A percentile compares a stretch with the other conserved stretches of the same genome.
Conservation (phyloP, 2,797 vertebrate species). For the Cygnus olor region DNA sequence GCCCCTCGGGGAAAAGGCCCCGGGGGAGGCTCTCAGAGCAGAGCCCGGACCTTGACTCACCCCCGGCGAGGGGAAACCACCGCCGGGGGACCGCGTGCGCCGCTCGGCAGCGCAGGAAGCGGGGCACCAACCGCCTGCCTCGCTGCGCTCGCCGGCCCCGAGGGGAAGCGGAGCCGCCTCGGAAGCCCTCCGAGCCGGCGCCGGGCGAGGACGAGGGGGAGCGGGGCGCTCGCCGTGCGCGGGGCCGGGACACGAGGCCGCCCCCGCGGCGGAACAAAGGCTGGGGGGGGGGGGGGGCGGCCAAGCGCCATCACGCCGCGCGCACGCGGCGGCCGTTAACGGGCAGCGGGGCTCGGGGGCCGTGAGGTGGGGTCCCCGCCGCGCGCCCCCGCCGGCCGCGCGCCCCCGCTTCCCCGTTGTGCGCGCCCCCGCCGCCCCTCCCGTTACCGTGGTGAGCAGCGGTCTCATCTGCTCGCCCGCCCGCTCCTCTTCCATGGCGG, state of each 20-base stretch:
- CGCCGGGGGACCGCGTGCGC: too few species aligned
- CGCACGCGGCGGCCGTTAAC: background rate
- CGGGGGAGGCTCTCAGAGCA: background rate
- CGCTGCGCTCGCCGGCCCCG: too few species aligned
- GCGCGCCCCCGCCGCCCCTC: background rate
- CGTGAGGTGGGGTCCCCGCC: background rate
- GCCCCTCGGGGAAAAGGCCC: slow-evolving; percentile 4
- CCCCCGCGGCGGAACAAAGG: background rate
- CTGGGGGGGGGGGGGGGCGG: background rate
- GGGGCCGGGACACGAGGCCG: too few species aligned
- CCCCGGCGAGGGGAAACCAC: too few species aligned
- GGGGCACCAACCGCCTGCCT: too few species aligned
- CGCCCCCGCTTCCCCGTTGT: background rate
- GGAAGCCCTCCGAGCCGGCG: background rate
- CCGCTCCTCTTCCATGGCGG: slow-evolving; percentile 75
- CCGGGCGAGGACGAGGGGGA: background rate
- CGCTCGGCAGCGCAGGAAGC: too few species aligned
- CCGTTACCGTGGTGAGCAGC: slow-evolving; percentile 74
- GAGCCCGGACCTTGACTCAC: too few species aligned
- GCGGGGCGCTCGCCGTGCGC: too few species aligned
- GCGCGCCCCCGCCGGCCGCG: background rate
- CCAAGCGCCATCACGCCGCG: background rate
- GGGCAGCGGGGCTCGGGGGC: background rate
- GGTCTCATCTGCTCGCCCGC: slow-evolving; percentile 78
- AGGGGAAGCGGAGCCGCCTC: too few species aligned